Percentiles rank a stretch among this genome's conserved stretches.
Conservation (phyloP, 37 sponge, comb jelly and placozoan species). For the Cliona cf. orientalis region DNA sequence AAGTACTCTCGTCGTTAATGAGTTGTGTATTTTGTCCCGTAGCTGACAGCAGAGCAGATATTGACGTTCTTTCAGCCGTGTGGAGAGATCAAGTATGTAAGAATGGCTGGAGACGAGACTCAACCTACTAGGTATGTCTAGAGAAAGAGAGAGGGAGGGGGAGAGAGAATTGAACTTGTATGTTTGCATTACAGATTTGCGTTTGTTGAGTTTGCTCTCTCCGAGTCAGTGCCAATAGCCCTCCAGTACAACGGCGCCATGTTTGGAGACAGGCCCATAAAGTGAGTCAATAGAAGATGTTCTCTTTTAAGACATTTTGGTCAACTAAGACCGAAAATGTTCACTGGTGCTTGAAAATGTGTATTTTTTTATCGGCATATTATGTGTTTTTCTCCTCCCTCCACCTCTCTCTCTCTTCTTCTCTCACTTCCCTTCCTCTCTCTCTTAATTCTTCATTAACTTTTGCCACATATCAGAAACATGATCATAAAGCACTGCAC, state of each 20-base stretch:
- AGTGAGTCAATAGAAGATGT: slow-evolving; percentile 53
- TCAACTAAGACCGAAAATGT: background rate
- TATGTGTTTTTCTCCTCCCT: background rate
- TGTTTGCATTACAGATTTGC: slow-evolving; percentile 77
- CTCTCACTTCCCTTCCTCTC: background rate
- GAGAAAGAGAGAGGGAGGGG: too few relatives aligned
- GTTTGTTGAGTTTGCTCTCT: slow-evolving; percentile 94
- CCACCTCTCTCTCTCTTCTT: background rate
- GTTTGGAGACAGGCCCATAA: slow-evolving; percentile 90
- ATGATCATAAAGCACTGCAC: too few relatives aligned
- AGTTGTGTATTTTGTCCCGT: background rate
- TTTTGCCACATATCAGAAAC: too few relatives aligned
- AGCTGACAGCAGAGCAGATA: slow-evolving; percentile 95
- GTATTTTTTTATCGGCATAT: slow-evolving; percentile 4
- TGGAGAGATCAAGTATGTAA: slow-evolving; percentile 95
- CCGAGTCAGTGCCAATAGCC: slow-evolving; percentile 83
- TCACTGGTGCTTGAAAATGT: slow-evolving; percentile 10
- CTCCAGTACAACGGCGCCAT: slow-evolving; percentile 92
- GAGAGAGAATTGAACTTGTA: too few relatives aligned
- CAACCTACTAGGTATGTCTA: slow-evolving; percentile 94
- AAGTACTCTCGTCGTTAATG: too few relatives aligned
- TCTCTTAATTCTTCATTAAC: background rate
- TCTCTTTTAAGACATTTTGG: background rate
- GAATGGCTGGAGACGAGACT: slow-evolving; percentile 97
- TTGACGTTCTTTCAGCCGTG: slow-evolving; percentile 93